These are phyloP conservation scores for Agrilus planipennis DNA, from an alignment of 1,140 invertebrate genomes.

Conservation along the genomic window DNA sequence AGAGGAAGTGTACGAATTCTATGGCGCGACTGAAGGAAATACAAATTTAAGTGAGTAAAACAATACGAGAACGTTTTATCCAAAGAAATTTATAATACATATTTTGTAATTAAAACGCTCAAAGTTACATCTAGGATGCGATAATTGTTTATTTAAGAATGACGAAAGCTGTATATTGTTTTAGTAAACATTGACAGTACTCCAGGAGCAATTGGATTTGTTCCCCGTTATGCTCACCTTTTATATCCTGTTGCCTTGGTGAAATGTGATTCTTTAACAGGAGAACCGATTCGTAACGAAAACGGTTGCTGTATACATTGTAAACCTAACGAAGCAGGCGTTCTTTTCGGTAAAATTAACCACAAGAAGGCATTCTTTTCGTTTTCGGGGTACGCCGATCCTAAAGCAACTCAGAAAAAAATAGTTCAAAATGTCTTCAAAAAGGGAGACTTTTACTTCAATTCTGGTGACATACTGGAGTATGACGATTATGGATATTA, in stretches of 20 bases:
- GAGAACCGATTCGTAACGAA: slow-evolving; percentile 59
- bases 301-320: slow-evolving; percentile 72
- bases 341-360: slow-evolving; percentile 72
- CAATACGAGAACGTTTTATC: slow-evolving; percentile 1
- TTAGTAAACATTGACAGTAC: slow-evolving; percentile 85
- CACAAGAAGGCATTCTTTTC: slow-evolving; percentile 51
- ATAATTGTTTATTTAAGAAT: too few species aligned
- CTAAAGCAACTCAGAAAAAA: slow-evolving; percentile 84
- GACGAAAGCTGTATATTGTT: slow-evolving; percentile 22
- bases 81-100: background rate
- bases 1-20: slow-evolving; percentile 76
- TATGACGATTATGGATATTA: slow-evolving; percentile 87
- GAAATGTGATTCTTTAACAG: slow-evolving; percentile 69
- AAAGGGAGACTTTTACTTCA: slow-evolving; percentile 81
- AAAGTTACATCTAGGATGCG: slow-evolving; percentile 1
- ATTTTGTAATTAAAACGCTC: background rate
- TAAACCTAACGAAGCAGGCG: slow-evolving; percentile 54
- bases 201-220: slow-evolving; percentile 86
- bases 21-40: slow-evolving; percentile 94
- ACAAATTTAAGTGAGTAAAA: slow-evolving; percentile 62
- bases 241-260: slow-evolving; percentile 64
- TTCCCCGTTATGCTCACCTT: slow-evolving; percentile 54
- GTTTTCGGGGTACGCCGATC: slow-evolving; percentile 78
- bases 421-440: slow-evolving; percentile 74
- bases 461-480: slow-evolving; percentile 85